Base-by-base conservation (phyloP, 92 coral and sea anemone species). In the Pocillopora grandis region DNA sequence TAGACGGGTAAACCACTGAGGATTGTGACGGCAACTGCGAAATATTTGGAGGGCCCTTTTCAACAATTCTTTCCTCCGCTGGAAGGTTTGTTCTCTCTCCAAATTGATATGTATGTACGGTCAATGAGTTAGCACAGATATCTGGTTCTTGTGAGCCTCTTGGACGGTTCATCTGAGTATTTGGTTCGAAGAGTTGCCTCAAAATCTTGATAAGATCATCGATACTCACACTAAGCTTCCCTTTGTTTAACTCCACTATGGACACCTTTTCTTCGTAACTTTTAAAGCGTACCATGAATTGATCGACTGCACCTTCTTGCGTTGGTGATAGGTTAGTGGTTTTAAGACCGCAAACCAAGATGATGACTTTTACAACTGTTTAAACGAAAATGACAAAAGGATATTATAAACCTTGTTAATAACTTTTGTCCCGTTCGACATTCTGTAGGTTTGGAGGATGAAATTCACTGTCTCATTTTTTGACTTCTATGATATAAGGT, bases 281-380 rank as follows among this genome's bases (percentile, higher is more conserved):
- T 27, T 11, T 19, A 9, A 15, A 19, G 33, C 35, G 15, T 9
- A 23, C 77, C 12, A 73, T 73, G 62, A 62, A 2, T 55, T 55
- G 37, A 55, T 19, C 10, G 33, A 73, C 62, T 2, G 56, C 56
- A 0, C 2, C 77, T 73, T 55, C 77, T 3, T 72, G 14, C 2
- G 10, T 16, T 12, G 52, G 18, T 1, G 62, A 14, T 20, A 2
- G 0, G 0, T 52, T 52, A 27, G 27, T 27, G 27, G 27, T 27
- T 27, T 27, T 27, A 27, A 0, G 27, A 9, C 56, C 63, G 42
- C 77, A 73, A 0, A 73, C 9, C 35, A 73, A 73, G 31, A 73
- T 73, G 19, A 55, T n/a, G 37, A 73, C 62, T 19, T 73, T 73
- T 73, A n/a, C 77, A 52, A 4, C 77, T 73, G 62, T 48, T 4